Evolutionary conservation across 64 coral and sea anemone species (phyloP).

Genomic region (Porites lutea): DNA sequence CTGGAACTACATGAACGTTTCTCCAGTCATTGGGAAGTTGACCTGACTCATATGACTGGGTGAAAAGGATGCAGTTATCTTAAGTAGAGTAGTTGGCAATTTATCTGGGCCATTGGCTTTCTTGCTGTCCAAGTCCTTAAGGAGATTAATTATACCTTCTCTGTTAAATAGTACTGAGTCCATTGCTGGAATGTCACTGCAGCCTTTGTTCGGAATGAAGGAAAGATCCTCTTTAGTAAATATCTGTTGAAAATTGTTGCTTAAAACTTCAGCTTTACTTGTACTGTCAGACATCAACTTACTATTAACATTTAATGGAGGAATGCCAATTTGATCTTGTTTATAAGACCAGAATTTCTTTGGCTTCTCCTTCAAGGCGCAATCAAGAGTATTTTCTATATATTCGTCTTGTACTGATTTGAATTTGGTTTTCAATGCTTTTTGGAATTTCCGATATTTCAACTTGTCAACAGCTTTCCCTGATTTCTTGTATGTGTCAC

Average conservation of each 20-base stretch:
- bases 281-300: constrained; percentile 45
- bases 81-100: constrained; percentile 51
- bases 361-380: constrained; percentile 40
- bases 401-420: constrained; percentile 55
- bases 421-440: constrained; percentile 45
- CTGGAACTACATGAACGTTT: constrained; percentile 56
- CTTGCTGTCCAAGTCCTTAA: constrained; percentile 58
- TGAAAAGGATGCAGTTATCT: constrained; percentile 62
- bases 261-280: constrained; percentile 61
- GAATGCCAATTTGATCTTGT: constrained; percentile 69
- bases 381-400: constrained; percentile 43
- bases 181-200: constrained; percentile 16
- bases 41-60: constrained; percentile 57
- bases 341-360: constrained; percentile 83
- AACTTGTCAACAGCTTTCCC: constrained; percentile 22
- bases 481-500: not conserved
- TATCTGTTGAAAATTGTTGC: constrained; percentile 68
- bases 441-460: constrained; percentile 72
- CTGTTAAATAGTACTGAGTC: constrained; percentile 55
- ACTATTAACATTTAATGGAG: constrained; percentile 46
- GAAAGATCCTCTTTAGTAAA: constrained; percentile 68
- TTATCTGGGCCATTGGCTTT: constrained; percentile 68
- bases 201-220: constrained; percentile 17
- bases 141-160: constrained; percentile 59
- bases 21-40: constrained; percentile 67